phyloP scores from a whole-genome alignment of 2,113 vertebrate species.

The Irena cyanogastra region DNA sequence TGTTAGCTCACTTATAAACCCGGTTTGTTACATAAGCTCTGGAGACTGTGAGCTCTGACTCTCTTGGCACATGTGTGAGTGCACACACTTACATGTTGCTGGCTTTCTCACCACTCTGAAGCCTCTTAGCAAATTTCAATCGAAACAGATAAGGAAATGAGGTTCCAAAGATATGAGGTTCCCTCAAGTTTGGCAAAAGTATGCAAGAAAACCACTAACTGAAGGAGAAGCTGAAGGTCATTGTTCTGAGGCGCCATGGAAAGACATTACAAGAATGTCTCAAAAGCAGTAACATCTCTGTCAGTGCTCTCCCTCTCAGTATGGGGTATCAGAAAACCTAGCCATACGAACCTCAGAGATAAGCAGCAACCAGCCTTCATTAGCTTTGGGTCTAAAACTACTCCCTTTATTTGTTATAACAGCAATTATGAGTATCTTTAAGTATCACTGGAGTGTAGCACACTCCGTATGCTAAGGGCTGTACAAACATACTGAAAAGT shows the following conservation, averaged over 20 bases:
- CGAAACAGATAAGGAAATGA: neutral
- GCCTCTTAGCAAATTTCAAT: neutral
- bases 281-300: neutral
- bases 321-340: neutral
- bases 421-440: neutral
- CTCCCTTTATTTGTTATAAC: neutral
- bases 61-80: accelerated
- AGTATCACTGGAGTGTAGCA: neutral
- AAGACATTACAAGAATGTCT: neutral
- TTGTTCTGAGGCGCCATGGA: neutral
- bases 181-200: neutral
- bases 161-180: neutral
- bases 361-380: neutral
- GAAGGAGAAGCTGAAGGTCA: neutral
- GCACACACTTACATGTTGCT: accelerated
- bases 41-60: neutral
- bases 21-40: neutral
- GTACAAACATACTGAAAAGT: neutral
- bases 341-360: neutral
- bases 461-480: neutral
- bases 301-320: neutral
- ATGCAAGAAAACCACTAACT: neutral
- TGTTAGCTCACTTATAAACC: neutral
- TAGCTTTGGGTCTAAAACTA: neutral
- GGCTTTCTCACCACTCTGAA: neutral